Conservation (phyloP, 2,797 vertebrate genomes). For the Fundulus diaphanus region DNA sequence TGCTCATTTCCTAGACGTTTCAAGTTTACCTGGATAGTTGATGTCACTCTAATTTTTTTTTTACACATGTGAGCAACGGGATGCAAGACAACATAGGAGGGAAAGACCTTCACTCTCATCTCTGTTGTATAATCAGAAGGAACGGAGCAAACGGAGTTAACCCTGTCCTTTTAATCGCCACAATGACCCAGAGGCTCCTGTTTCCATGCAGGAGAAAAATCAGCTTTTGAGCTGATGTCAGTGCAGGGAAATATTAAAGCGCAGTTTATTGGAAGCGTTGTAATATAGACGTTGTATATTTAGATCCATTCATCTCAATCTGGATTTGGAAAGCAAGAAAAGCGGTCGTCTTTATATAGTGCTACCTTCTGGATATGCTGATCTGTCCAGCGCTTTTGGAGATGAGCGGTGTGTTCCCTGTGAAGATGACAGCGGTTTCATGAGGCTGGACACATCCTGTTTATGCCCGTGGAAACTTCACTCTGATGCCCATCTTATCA, state of each 20-base stretch:
- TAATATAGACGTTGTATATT: slow-evolving; percentile 53
- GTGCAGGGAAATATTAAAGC: slow-evolving; percentile 68
- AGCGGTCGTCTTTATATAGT: slow-evolving; percentile 14
- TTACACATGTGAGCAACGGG: slow-evolving; percentile 36
- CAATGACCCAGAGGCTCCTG: slow-evolving; percentile 6
- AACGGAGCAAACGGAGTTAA: slow-evolving; percentile 14
- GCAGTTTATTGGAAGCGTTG: slow-evolving; percentile 50
- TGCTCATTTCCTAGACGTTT: slow-evolving; percentile 60
- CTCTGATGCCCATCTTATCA: slow-evolving; percentile 16
- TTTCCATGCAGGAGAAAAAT: slow-evolving; percentile 44
- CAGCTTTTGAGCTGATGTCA: slow-evolving; percentile 50
- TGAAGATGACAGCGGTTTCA: not conserved
- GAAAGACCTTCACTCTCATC: slow-evolving; percentile 54
- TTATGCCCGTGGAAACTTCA: slow-evolving; percentile 3
- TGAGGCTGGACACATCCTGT: slow-evolving; percentile 12
- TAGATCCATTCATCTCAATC: slow-evolving; percentile 45
- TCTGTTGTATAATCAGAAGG: slow-evolving; percentile 41
- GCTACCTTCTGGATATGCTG: not conserved
- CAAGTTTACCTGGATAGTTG: slow-evolving; percentile 63
- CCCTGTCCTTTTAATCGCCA: slow-evolving; percentile 15
- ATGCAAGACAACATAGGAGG: slow-evolving; percentile 43
- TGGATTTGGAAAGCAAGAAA: slow-evolving; percentile 32
- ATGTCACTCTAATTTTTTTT: slow-evolving; percentile 75
- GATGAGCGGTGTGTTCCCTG: slow-evolving; percentile 10
- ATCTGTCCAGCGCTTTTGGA: not conserved